Evolutionary conservation across 2,888 invertebrate genomes (phyloP).

Genomic region (Epinotia nisella): DNA sequence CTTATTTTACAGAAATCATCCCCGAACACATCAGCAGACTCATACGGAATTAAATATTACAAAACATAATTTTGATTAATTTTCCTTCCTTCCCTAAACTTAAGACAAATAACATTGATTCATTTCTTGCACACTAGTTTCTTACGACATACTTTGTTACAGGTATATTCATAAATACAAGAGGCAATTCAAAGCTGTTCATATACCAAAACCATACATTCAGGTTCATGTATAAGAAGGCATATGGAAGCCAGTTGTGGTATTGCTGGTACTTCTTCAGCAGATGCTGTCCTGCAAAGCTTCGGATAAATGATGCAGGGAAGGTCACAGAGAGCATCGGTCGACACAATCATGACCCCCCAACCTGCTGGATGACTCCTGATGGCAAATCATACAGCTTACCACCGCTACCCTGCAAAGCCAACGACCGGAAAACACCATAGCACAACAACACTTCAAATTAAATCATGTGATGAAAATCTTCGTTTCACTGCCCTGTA

Average conservation of each 20-base stretch:
- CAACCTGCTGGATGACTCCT: conserved; percentile 81
- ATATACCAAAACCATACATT: conserved; percentile 82
- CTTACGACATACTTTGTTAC: conserved; percentile 57
- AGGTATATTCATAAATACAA: conserved; percentile 82
- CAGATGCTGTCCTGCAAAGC: conserved; percentile 78
- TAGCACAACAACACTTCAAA: conserved; percentile 52
- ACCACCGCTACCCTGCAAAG: conserved; percentile 65
- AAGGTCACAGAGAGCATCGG: conserved; percentile 80
- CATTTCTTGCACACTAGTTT: conserved; percentile 47
- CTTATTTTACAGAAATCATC: conserved; percentile 29
- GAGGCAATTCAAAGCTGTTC: conserved; percentile 80
- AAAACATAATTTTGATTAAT: conserved; percentile 53
- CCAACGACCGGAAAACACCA: conserved; percentile 58
- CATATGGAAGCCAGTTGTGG: conserved; percentile 81
- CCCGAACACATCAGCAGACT: not conserved
- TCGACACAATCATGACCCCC: conserved; percentile 78
- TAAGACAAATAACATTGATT: conserved; percentile 19
- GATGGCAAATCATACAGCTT: conserved; percentile 79
- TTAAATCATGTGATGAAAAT: conserved; percentile 57
- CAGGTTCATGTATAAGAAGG: conserved; percentile 82
- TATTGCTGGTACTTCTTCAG: conserved; percentile 83
- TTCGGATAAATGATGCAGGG: conserved; percentile 77
- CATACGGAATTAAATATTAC: conserved; percentile 25
- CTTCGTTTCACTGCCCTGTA: conserved; percentile 47
- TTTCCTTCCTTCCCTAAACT: conserved; percentile 53